Evolutionary conservation across 1,140 invertebrate species (phyloP), one percentile per base, ranked within the genome.

Genomic region (Doryteuthis pealeii): DNA sequence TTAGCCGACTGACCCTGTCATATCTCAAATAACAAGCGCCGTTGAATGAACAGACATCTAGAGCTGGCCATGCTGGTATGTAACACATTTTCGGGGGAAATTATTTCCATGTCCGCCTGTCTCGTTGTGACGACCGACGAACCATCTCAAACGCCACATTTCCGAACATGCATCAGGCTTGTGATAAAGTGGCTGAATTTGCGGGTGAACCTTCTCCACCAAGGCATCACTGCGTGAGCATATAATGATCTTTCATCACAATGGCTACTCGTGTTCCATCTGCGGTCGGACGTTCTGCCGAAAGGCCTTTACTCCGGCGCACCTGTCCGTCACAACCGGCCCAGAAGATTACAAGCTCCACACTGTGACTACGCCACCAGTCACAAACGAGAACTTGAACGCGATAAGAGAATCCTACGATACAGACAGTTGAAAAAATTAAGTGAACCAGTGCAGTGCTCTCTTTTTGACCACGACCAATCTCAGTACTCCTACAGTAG

Each of bases 331-430:
- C 6, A 89, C 90, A 75, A 86, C 81, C 74, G 87, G 89, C 2
- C 82, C 85, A 75, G 89, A 88, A 73, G 88, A 89, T 65, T 90
- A 88, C 80, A 80, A 83, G 1, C 90, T 72, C 82, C 81, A 2
- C 74, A 82, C 58, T 90, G 89, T 78, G 85, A 85, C 67, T 90
- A 90, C 77, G 87, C 87, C 26, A 89, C 89, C 2, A 89, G 88
- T 74, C 89, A 90, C 78, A 90, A 90, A 77, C 87, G 87, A 71
- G 90, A 90, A 75, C 76, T 90, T 62, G 88, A 89, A 71, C 80
- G 89, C 15, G 89, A 90, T 77, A 86, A 85, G 75, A 80, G 83
- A 65, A 85, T 88, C 26, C 85, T n/a, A n/a, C n/a, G n/a, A n/a
- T n/a, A 86, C 69, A 82, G 85, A 43, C 73, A 83, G 14, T 71